phyloP scores from a whole-genome alignment of 2,797 vertebrate genomes.

The Neoniphon sammara region DNA sequence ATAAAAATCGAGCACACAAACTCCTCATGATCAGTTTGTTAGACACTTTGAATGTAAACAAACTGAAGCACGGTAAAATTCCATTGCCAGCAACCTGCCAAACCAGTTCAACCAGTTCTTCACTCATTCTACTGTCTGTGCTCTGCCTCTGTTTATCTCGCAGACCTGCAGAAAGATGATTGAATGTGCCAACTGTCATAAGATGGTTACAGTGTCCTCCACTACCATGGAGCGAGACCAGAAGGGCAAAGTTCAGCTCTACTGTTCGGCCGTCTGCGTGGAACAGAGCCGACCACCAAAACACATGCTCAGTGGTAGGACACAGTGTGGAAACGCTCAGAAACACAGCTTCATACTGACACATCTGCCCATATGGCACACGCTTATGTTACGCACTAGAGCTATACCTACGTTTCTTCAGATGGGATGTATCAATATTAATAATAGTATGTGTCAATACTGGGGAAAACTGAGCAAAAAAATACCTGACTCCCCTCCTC shows the following conservation, averaged over 20 bases:
- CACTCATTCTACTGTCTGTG: no score
- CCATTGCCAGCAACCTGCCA: no score
- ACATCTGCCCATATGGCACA: neutral
- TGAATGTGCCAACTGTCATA: conserved; percentile 91
- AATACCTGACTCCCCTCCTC: no score
- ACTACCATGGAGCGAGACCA: conserved; percentile 91
- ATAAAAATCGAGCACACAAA: no score
- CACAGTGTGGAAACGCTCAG: neutral
- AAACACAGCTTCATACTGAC: neutral
- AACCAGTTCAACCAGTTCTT: no score
- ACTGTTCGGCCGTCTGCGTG: conserved; percentile 92
- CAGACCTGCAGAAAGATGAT: conserved; percentile 91
- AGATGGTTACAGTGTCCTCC: conserved; percentile 86
- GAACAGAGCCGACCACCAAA: conserved; percentile 79
- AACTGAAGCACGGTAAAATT: no score
- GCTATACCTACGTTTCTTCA: no score
- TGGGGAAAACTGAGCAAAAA: neutral
- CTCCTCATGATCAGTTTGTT: no score
- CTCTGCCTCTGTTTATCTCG: neutral
- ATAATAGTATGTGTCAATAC: no score
- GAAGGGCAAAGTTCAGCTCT: conserved; percentile 92
- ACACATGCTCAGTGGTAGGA: conserved; percentile 76
- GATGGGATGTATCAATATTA: no score
- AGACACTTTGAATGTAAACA: no score
- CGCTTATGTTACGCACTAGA: no score